Conservation (phyloP, 2,797 vertebrate genomes). For the Squalus acanthias region DNA sequence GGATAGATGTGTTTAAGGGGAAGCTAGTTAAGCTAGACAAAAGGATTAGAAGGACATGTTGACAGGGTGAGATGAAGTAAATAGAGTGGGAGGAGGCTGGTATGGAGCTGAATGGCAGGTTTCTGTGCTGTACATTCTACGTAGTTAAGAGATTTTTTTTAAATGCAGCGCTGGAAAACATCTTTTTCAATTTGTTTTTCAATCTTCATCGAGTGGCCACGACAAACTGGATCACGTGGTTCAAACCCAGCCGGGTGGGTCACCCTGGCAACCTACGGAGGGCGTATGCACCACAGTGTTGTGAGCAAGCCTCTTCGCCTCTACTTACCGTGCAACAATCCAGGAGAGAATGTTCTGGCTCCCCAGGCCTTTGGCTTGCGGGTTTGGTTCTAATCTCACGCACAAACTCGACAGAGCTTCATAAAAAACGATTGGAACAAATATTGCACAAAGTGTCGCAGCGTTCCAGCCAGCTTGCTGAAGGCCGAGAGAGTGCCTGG, state of each 20-base stretch:
- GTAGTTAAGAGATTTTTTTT: not conserved
- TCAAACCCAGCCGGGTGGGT: not conserved
- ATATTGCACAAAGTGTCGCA: not conserved
- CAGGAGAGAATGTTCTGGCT: not conserved
- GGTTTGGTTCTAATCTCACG: not conserved
- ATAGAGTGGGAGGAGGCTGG: not conserved
- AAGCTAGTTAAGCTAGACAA: too few species aligned
- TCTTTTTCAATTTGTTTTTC: not conserved
- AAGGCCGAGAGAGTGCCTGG: not conserved
- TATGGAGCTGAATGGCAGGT: not conserved
- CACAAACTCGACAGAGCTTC: not conserved
- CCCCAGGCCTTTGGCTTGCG: not conserved
- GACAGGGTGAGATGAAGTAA: not conserved
- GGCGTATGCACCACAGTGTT: not conserved
- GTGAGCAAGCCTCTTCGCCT: not conserved
- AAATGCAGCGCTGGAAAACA: not conserved
- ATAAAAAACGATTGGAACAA: not conserved
- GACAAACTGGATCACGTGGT: not conserved
- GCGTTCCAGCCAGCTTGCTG: not conserved
- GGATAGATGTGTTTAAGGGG: too few species aligned
- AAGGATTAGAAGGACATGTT: not conserved
- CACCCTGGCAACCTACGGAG: not conserved
- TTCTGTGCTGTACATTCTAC: not conserved
- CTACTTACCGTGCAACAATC: not conserved
- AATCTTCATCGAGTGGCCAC: not conserved